Base-by-base conservation (phyloP, 2,113 vertebrate species). In the Phoenicopterus ruber region DNA sequence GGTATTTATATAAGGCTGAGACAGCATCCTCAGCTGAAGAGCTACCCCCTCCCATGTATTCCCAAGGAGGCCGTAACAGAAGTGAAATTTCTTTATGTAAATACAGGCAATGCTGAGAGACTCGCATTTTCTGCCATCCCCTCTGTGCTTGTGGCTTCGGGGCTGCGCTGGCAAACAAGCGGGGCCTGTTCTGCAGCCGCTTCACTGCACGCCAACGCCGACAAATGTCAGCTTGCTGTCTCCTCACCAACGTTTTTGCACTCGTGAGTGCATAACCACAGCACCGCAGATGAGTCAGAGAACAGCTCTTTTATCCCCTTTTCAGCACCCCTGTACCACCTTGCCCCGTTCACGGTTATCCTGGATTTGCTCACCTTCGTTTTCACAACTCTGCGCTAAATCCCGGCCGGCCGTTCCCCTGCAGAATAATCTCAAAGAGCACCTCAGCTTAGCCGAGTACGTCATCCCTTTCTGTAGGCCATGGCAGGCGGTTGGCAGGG, bases 1-100 rank as follows among this genome's bases (percentile, higher is more conserved):
- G 93, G 94, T 94, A 95, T 95, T 95, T 95, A 83, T 90, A 69
- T 92, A 94, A 87, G 82, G 95, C 94, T 96, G 93, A 89, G 93
- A 24, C 94, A 94, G 94, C 96, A 92, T 82, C 86, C 85, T 92
- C 42, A 0, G 6, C 54, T 79, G 62, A 78, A 79, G 34, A 86
- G 50, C 38, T 73, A 9, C 38, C 58, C 40, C 50, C 61, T 61
- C 24, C 62, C 29, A 17, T 17, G 3, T 82, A 69, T 84, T 90
- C 95, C 80, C 86, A 77, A 62, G 89, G 59, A 89, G 66, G 78
- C 76, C 59, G n/a, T 69, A 91, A 49, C 38, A 50, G 65, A 76
- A 92, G 78, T 52, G 77, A 72, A 74, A 94, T 95, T 94, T 86
- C 54, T 79, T 84, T 80, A 34, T 34, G 66, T 72, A 93, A 91